phyloP scores from a whole-genome alignment of 2,113 vertebrate genomes.

The Sylvia atricapilla region DNA sequence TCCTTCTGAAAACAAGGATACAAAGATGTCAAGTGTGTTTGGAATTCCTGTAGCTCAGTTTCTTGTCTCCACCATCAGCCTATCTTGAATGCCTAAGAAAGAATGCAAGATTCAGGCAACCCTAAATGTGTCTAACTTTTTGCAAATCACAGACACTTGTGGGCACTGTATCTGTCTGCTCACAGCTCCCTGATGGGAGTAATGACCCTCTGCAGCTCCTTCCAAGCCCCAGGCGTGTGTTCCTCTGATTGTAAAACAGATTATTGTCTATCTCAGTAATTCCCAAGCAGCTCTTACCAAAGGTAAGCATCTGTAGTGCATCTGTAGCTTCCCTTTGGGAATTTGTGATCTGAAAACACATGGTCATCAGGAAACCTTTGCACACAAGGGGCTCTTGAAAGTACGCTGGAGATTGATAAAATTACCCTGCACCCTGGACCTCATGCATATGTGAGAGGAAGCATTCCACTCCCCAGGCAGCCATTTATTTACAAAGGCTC shows the following conservation, averaged over 20 bases:
- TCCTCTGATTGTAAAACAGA: not conserved
- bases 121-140: not conserved
- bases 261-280: not conserved
- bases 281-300: not conserved
- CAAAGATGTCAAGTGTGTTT: not conserved
- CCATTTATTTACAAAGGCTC: not conserved
- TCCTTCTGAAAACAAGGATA: not conserved
- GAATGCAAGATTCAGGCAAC: not conserved
- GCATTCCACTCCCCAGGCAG: not conserved
- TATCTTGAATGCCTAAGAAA: not conserved
- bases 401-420: not conserved
- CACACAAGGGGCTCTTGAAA: not conserved
- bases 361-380: not conserved
- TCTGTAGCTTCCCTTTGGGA: not conserved
- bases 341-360: not conserved
- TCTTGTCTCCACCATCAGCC: not conserved
- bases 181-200: not conserved
- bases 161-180: not conserved
- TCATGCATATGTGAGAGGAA: not conserved
- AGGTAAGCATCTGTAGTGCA: not conserved
- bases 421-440: not conserved
- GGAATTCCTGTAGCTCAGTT: not conserved
- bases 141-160: not conserved
- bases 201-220: not conserved
- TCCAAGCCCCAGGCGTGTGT: accelerated